phyloP scores from a whole-genome alignment of 92 coral and sea anemone genomes.

The Paramuricea clavata region DNA sequence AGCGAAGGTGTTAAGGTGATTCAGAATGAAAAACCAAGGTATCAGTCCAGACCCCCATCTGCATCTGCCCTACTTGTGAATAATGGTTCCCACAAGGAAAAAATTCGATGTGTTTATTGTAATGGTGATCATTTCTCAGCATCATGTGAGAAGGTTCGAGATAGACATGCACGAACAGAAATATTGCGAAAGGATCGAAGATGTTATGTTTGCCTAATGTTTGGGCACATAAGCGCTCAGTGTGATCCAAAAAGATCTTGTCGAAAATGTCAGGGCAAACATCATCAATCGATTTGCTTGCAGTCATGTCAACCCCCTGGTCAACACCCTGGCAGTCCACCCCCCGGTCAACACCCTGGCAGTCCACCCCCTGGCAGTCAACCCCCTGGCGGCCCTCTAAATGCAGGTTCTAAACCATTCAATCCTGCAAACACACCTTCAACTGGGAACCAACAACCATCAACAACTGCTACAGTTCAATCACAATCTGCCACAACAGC shows the following conservation, averaged over 20 bases:
- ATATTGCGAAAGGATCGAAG: constrained; percentile 15
- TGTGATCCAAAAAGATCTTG: no score
- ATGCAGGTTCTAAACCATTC: no score
- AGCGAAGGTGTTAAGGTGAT: constrained; percentile 58
- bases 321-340: no score
- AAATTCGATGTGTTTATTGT: constrained; percentile 4
- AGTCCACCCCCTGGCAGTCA: no score
- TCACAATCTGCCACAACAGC: no score
- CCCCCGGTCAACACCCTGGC: no score
- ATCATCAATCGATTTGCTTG: no score
- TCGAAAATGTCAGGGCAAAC: no score
- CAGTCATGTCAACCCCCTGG: no score
- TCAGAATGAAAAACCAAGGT: not conserved
- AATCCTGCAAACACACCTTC: no score
- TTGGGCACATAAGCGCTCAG: not conserved
- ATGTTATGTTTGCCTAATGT: constrained; percentile 20
- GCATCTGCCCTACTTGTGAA: not conserved
- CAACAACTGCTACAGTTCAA: not conserved
- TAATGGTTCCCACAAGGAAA: not conserved
- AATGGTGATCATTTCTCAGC: constrained; percentile 1
- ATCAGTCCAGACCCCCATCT: not conserved
- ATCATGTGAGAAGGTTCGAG: constrained; percentile 16
- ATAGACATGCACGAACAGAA: not conserved
- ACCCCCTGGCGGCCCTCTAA: no score
- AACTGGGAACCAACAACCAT: not conserved